These are phyloP conservation scores for Botia kubotai DNA, from an alignment of 2,797 vertebrate genomes.

Conservation along the genomic window DNA sequence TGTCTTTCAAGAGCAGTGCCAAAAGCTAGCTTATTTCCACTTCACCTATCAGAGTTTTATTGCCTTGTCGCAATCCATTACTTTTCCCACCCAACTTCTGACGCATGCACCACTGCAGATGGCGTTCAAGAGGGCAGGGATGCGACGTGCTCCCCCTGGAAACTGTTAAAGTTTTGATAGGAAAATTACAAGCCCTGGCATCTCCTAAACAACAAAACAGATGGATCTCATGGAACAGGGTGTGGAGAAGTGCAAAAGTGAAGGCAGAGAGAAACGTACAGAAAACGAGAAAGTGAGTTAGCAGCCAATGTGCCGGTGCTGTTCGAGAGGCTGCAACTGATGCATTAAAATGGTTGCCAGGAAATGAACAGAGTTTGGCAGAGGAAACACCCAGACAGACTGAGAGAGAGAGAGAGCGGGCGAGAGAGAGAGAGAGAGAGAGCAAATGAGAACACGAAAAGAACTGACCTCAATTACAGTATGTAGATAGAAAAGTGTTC, in stretches of 20 bases:
- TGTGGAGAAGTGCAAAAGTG: constrained; percentile 4
- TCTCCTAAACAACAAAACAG: constrained; percentile 39
- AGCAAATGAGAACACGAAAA: constrained; percentile 20
- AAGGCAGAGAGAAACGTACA: constrained; percentile 1
- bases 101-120: constrained; percentile 1
- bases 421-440: neutral
- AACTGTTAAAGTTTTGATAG: constrained; percentile 47
- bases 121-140: constrained; percentile 16
- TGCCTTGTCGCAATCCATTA: constrained; percentile 26
- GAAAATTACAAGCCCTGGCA: constrained; percentile 36
- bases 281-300: constrained; percentile 21
- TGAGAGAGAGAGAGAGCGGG: neutral
- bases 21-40: constrained; percentile 38
- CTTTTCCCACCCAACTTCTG: constrained; percentile 14
- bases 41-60: constrained; percentile 19
- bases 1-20: constrained; percentile 6
- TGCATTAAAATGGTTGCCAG: constrained; percentile 28
- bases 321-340: constrained; percentile 41
- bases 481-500: constrained; percentile 61
- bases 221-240: neutral
- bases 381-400: neutral
- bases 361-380: constrained; percentile 31
- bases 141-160: constrained; percentile 19
- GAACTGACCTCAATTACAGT: constrained; percentile 65
- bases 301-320: constrained; percentile 10